Evolutionary conservation across 1,140 invertebrate species (phyloP).

Genomic region (Camponotus vicinus): DNA sequence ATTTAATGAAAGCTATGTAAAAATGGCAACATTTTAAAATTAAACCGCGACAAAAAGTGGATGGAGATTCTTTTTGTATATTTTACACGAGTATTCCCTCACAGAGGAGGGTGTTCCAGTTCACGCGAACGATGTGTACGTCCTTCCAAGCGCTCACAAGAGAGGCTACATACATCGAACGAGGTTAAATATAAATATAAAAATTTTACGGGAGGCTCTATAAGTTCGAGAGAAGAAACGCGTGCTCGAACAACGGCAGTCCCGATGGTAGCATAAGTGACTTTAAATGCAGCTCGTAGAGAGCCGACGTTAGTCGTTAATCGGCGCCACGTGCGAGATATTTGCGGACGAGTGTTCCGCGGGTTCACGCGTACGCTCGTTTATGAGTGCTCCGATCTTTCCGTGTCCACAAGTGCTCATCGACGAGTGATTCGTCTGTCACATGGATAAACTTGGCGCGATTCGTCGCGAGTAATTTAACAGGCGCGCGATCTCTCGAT

Average conservation of each 20-base stretch:
- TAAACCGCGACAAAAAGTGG: background rate
- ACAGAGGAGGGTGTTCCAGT: slow-evolving; percentile 42
- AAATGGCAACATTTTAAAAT: background rate
- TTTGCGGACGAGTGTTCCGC: slow-evolving; percentile 52
- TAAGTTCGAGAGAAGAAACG: slow-evolving; percentile 49
- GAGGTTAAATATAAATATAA: slow-evolving; percentile 49
- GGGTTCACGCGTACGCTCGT: background rate
- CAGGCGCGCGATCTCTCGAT: background rate
- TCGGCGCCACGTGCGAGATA: slow-evolving; percentile 68
- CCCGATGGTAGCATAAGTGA: background rate
- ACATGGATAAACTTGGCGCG: background rate
- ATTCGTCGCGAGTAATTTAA: background rate
- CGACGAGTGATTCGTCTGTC: background rate
- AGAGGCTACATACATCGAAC: slow-evolving; percentile 23
- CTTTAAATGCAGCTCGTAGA: background rate
- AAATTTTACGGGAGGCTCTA: slow-evolving; percentile 43
- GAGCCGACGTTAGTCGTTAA: slow-evolving; percentile 37
- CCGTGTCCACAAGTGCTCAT: background rate
- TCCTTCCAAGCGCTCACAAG: slow-evolving; percentile 7
- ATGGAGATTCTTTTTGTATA: background rate
- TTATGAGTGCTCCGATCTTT: background rate
- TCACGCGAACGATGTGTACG: slow-evolving; percentile 29
- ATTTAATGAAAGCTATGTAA: background rate
- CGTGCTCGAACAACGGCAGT: background rate
- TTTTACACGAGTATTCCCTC: slow-evolving; percentile 16